Conservation (phyloP, 1,140 invertebrate species). For the Delia radicum region DNA sequence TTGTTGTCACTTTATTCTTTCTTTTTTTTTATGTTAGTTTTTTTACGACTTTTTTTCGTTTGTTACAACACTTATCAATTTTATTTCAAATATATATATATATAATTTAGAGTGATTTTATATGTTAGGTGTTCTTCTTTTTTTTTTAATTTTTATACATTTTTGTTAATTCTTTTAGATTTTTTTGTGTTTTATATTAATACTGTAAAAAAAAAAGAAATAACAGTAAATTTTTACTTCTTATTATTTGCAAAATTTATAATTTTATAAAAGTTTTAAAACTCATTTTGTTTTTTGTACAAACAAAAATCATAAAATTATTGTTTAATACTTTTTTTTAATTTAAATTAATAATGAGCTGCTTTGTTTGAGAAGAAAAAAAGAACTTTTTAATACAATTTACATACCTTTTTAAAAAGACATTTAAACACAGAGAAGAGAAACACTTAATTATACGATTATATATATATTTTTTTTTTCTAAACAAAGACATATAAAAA, state of each 20-base stretch:
- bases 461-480: not conserved
- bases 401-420: conserved; percentile 6
- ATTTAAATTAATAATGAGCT: not conserved
- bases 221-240: conserved; percentile 5
- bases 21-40: not conserved
- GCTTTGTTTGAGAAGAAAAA: not conserved
- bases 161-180: not conserved
- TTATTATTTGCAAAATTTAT: not conserved
- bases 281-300: too few species aligned
- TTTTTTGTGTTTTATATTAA: not conserved
- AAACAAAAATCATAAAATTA: not conserved
- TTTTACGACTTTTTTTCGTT: not conserved
- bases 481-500: not conserved
- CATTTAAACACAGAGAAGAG: not conserved
- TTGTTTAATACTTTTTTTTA: not conserved
- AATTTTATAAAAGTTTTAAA: not conserved
- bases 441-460: not conserved
- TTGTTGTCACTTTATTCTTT: not conserved
- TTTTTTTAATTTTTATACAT: not conserved
- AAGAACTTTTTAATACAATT: not conserved
- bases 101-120: not conserved
- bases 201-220: conserved; percentile 3
- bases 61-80: conserved; percentile 7
- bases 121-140: not conserved
- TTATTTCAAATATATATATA: conserved; percentile 4